These are phyloP conservation scores for Epistrophe eligans DNA, from an alignment of 2,888 invertebrate genomes.

Conservation along the genomic window DNA sequence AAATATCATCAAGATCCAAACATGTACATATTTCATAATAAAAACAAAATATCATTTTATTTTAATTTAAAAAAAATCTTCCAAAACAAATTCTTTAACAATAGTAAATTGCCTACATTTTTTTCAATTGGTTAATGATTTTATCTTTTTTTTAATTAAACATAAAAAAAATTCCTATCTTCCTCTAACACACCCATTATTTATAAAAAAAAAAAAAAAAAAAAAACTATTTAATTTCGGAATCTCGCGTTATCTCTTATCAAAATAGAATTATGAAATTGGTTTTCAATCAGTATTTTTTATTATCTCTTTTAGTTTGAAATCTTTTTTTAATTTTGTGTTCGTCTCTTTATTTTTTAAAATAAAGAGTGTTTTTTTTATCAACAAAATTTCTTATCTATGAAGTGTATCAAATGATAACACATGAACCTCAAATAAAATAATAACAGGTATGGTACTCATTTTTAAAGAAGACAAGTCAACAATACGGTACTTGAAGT, in stretches of 20 bases:
- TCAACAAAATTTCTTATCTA: conserved; percentile 43
- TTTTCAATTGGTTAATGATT: neutral
- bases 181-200: neutral
- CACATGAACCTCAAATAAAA: conserved; percentile 19
- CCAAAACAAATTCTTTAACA: too few relatives aligned
- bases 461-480: conserved; percentile 7
- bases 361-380: neutral
- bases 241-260: neutral
- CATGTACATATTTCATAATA: too few relatives aligned
- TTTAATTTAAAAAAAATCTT: too few relatives aligned
- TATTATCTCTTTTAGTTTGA: neutral
- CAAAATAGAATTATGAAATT: conserved; percentile 24
- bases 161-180: neutral
- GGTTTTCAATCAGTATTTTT: neutral
- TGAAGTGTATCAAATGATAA: conserved; percentile 17
- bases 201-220: neutral
- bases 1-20: too few relatives aligned
- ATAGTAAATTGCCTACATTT: too few relatives aligned
- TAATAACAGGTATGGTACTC: neutral
- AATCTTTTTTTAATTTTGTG: neutral
- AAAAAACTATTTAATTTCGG: neutral
- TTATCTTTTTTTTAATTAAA: neutral
- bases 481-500: conserved; percentile 31
- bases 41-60: too few relatives aligned
- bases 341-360: neutral